These are phyloP conservation scores for Drosophila maculinotata DNA, from an alignment of 2,888 invertebrate species.

Conservation along the genomic window DNA sequence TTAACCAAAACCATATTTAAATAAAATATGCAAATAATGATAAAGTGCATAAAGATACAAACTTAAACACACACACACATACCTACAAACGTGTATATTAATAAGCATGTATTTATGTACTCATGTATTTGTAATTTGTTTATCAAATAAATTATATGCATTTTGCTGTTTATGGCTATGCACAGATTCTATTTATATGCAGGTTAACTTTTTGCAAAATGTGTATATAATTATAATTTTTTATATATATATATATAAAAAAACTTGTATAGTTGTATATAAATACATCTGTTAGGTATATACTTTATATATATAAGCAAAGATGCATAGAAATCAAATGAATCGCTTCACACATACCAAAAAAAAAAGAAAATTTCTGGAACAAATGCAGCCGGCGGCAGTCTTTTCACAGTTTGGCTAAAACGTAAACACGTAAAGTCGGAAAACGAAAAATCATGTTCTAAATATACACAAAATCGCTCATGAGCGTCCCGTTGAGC, in stretches of 20 bases:
- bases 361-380: constrained; percentile 58
- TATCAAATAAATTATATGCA: constrained; percentile 18
- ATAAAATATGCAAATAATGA: constrained; percentile 62
- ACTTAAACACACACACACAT: not conserved
- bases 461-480: constrained; percentile 68
- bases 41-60: constrained; percentile 29
- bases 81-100: not conserved
- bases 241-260: constrained; percentile 12
- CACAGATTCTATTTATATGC: constrained; percentile 29
- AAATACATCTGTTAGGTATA: constrained; percentile 1
- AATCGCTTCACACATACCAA: constrained; percentile 24
- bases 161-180: constrained; percentile 6
- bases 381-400: constrained; percentile 74
- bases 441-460: constrained; percentile 75
- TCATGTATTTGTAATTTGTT: constrained; percentile 7
- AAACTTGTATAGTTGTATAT: constrained; percentile 1
- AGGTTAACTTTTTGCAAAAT: constrained; percentile 8
- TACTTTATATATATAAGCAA: constrained; percentile 15
- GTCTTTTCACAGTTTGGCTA: constrained; percentile 61
- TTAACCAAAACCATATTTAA: constrained; percentile 51
- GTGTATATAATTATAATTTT: not conserved
- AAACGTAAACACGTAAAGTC: constrained; percentile 71
- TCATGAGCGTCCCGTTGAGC: constrained; percentile 18
- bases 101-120: constrained; percentile 24
- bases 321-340: constrained; percentile 35